Base-by-base conservation (phyloP, 1,140 invertebrate genomes). In the Oreohelix idahoensis region DNA sequence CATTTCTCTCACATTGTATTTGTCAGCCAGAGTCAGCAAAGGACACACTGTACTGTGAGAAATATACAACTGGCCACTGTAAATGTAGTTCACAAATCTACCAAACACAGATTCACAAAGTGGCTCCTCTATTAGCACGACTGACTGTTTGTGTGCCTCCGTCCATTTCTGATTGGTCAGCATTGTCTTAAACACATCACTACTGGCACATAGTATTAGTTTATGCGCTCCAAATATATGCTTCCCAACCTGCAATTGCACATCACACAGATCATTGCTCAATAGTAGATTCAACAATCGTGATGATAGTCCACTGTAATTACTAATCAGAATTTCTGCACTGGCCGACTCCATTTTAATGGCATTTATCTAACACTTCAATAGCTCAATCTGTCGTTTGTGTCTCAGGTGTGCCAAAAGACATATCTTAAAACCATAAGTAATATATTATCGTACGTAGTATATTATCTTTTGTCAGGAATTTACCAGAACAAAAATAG, bases 171-270 rank as follows among this genome's bases (percentile, higher is more conserved):
- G 95, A 90, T 96, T 97, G 96, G 97, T 98, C 58, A 98, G 92
- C 97, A 98, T 98, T 10, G 97, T 96, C 95, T 97, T 97, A 93
- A 98, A 98, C 32, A 98, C 97, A 94, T 98, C 97, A 93, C 97
- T 98, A 84, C 96, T 97, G 84, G 97, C 96, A 94, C 97, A 98
- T 1, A 98, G 94, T 89, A 98, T 98, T 13, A 98, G 94, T 79
- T 97, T 95, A 93, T 98, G 97, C 36, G 96, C 96, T 36, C 96
- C 96, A 94, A 96, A 98, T 82, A 95, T 95, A 39, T 95, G 94
- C 0, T 95, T 95, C 82, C 95, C 95, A 32, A 98, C 96, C 75
- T 97, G 94, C 26, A 98, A 92, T 53, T 95, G 95, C 38, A 98
- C 95, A 91, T 98, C 97, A 91, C 96, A 97, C 95, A 98, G 96